A percentile compares a stretch with the other conserved stretches of the same genome.
Conservation (phyloP, 2,888 invertebrate genomes). For the Bhutanitis thaidina region DNA sequence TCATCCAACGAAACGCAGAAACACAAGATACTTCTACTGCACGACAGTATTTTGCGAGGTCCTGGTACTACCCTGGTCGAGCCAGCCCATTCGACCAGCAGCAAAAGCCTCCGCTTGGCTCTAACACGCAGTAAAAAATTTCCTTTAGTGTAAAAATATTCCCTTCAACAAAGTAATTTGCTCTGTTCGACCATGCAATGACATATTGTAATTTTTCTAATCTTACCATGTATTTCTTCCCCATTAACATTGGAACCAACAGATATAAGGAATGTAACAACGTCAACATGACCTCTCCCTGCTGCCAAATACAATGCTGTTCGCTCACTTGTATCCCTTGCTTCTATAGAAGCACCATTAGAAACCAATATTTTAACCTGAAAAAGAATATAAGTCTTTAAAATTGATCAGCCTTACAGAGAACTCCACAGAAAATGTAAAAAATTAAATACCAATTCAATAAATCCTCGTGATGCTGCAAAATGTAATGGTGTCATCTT, state of each 20-base stretch:
- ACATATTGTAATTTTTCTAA: too few species aligned
- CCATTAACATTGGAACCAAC: constrained; percentile 82
- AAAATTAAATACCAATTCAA: constrained; percentile 60
- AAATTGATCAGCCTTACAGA: not conserved
- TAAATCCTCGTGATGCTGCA: constrained; percentile 79
- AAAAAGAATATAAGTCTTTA: not conserved
- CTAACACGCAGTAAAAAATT: too few species aligned
- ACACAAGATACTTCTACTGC: too few species aligned
- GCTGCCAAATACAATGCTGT: constrained; percentile 74
- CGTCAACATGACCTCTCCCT: constrained; percentile 55
- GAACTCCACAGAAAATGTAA: not conserved
- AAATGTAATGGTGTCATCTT: constrained; percentile 82
- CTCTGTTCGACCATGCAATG: too few species aligned
- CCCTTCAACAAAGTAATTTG: too few species aligned
- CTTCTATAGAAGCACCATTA: constrained; percentile 79
- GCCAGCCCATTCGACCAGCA: too few species aligned
- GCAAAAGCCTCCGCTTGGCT: too few species aligned
- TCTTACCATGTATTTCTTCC: constrained; percentile 84
- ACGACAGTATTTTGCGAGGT: too few species aligned
- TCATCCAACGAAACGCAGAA: too few species aligned
- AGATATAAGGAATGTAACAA: constrained; percentile 76
- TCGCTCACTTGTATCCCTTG: constrained; percentile 79
- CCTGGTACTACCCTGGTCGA: too few species aligned
- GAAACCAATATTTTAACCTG: constrained; percentile 76
- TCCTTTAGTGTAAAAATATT: too few species aligned